Evolutionary conservation across 2,888 invertebrate species (phyloP), one percentile per base, ranked within the genome.

Genomic region (Syrista parreyssii): DNA sequence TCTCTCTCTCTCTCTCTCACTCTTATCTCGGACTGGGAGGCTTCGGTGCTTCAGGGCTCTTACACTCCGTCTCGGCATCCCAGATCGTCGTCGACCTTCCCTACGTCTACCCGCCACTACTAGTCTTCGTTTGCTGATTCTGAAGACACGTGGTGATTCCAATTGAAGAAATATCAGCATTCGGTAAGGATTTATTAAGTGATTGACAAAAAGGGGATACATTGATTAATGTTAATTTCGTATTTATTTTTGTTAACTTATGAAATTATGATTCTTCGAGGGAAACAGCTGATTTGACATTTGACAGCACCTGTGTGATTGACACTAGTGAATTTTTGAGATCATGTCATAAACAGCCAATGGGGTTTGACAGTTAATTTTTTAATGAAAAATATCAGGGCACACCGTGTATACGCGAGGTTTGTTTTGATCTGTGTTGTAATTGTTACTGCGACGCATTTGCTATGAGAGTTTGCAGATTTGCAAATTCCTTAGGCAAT

Each of bases 21-120:
- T 75, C 68, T 79, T 68, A 75, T 75, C 72, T 72, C 76, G 71
- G 33, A 71, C 71, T 32, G 71, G 11, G 23, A 31, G 71, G 12
- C 31, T 31, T 23, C 71, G 31, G 6, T 71, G 31, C 71, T 33
- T 74, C 76, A 76, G 74, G 72, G 73, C 71, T 71, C 71, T 31
- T 55, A 55, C 55, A 55, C 55, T 55, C 55, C 71, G 31, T 71
- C 71, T 71, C 71, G 71, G 71, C 15, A 31, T 71, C 71, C 71
- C 71, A 71, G 71, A 81, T 78, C 40, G 77, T 15, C 79, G 77
- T 55, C 76, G 77, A 73, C 75, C 69, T 77, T 81, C 80, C 71
- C 71, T 71, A 71, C 71, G 71, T 71, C 71, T 55, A 55, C 55
- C 55, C 55, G 55, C 55, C 55, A 55, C 55, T 55, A 55, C 23